phyloP scores from a whole-genome alignment of 2,113 vertebrate species.

The Mystacornis crossleyi region DNA sequence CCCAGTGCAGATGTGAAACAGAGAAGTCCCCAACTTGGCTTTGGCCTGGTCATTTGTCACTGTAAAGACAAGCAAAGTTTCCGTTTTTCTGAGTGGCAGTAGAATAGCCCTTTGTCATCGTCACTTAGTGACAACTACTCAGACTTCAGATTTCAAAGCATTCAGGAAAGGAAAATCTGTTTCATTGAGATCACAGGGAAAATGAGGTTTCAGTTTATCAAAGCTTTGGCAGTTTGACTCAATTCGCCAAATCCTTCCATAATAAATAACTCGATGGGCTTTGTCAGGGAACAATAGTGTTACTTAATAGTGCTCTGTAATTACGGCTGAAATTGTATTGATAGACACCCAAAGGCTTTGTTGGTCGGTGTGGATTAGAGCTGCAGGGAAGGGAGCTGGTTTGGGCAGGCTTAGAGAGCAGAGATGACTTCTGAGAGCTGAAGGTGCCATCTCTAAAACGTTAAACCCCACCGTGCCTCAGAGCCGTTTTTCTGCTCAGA shows the following conservation, averaged over 20 bases:
- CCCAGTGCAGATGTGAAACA: background rate
- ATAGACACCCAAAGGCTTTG: background rate
- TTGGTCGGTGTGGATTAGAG: background rate
- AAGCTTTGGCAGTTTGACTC: slow-evolving; percentile 3
- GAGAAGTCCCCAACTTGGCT: background rate
- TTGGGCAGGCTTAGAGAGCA: background rate
- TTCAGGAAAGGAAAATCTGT: background rate
- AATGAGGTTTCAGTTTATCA: background rate
- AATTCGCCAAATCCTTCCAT: background rate
- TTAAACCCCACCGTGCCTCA: background rate
- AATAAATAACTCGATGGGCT: background rate
- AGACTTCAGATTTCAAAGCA: slow-evolving; percentile 42
- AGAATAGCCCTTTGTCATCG: background rate
- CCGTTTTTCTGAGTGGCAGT: background rate
- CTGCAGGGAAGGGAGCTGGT: background rate
- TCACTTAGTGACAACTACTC: background rate
- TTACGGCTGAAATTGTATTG: background rate
- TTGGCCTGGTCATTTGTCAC: background rate
- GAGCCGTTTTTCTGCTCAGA: background rate
- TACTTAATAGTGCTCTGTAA: background rate
- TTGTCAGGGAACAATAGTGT: background rate
- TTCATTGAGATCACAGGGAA: background rate
- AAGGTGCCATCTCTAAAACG: background rate
- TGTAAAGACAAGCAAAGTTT: background rate
- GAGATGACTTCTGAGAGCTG: background rate